phyloP scores from a whole-genome alignment of 2,113 vertebrate genomes.

The Campylorhamphus procurvoides region DNA sequence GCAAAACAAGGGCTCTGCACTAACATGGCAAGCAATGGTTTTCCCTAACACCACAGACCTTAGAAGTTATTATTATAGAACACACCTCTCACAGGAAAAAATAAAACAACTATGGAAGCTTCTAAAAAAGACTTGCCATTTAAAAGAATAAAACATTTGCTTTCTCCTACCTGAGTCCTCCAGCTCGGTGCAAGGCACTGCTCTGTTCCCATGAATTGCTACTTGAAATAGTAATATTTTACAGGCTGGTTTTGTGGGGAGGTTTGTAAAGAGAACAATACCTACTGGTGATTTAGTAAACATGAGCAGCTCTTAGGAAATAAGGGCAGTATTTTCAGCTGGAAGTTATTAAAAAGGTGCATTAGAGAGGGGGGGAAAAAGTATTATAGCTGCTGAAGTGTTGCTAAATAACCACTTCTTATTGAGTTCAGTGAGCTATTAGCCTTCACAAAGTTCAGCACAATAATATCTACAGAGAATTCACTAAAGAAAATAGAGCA shows the following conservation, averaged over 20 bases:
- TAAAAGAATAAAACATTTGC: not conserved
- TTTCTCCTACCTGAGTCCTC: not conserved
- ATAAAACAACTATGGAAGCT: not conserved
- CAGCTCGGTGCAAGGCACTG: not conserved
- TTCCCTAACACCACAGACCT: too few species aligned
- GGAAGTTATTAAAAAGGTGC: not conserved
- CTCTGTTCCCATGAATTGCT: not conserved
- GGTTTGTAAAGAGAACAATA: not conserved
- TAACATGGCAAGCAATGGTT: not conserved
- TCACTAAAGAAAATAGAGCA: not conserved
- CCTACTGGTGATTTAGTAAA: constrained; percentile 1
- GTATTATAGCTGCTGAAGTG: not conserved
- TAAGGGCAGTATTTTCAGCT: not conserved
- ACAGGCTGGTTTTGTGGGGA: not conserved
- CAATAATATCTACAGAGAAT: not conserved
- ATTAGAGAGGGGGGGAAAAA: not conserved
- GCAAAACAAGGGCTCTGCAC: not conserved
- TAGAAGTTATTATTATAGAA: not conserved
- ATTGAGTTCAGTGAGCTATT: not conserved
- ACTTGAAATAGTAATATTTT: not conserved
- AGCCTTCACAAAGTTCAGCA: not conserved
- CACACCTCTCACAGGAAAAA: not conserved
- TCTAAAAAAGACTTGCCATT: not conserved
- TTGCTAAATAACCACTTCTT: not conserved
- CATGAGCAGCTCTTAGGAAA: not conserved